Percentiles rank a stretch among this genome's conserved stretches.
Evolutionary conservation across 2,797 vertebrate genomes (phyloP).

Genomic region (Acanthurus leucopareius): DNA sequence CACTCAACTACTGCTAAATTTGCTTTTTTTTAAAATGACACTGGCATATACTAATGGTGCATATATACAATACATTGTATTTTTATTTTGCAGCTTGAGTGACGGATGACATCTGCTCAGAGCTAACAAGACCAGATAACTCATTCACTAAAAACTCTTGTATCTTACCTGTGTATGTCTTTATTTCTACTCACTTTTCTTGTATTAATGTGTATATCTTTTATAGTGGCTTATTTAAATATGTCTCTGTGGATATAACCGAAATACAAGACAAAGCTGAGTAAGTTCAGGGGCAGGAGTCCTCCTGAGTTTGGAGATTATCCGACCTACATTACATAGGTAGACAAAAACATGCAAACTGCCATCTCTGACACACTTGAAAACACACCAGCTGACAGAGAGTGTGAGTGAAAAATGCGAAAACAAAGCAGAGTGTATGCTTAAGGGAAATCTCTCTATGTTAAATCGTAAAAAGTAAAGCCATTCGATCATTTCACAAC

Average conservation of each 20-base stretch:
- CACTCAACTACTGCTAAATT: not conserved
- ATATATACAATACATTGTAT: not conserved
- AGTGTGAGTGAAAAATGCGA: not conserved
- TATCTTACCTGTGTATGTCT: too few relatives aligned
- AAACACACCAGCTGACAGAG: conserved; percentile 1
- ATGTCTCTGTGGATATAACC: not conserved
- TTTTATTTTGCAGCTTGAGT: not conserved
- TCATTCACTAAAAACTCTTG: not conserved
- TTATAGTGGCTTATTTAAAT: not conserved
- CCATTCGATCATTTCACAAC: not conserved
- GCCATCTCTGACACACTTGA: not conserved
- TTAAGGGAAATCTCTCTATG: not conserved
- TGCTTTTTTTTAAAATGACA: not conserved
- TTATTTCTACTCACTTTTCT: too few relatives aligned
- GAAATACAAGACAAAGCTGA: conserved; percentile 31
- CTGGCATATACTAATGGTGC: not conserved
- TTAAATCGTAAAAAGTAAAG: not conserved
- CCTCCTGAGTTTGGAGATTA: not conserved
- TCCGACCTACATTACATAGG: not conserved
- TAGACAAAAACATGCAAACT: not conserved
- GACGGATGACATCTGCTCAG: not conserved
- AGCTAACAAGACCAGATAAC: not conserved
- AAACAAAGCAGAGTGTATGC: not conserved
- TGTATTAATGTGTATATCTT: not conserved
- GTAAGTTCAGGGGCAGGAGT: not conserved